These are phyloP conservation scores for Mesocentrotus franciscanus DNA, from an alignment of 53 echinoderm and acorn worm species.

Conservation along the genomic window DNA sequence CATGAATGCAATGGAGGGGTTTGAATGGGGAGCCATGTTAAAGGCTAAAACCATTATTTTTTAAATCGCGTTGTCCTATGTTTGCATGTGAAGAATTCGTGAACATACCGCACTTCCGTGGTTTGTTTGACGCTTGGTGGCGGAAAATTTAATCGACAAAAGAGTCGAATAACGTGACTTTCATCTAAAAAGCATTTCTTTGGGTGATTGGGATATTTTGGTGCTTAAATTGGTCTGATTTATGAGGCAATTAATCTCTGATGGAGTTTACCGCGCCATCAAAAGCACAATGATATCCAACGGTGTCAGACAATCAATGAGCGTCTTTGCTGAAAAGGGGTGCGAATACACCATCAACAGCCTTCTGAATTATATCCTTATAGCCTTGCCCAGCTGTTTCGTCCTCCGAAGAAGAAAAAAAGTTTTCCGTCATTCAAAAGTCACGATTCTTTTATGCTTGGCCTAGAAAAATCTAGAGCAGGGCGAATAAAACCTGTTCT, in stretches of 20 bases:
- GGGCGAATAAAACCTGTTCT: conserved; percentile 52
- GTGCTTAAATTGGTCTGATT: conserved; percentile 31
- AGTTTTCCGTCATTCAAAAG: conserved; percentile 57
- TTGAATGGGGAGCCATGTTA: conserved; percentile 28
- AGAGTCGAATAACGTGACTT: conserved; percentile 12
- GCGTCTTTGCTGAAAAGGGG: not conserved
- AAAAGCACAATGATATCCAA: conserved; percentile 6
- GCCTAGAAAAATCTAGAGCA: conserved; percentile 61
- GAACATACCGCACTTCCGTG: conserved; percentile 20
- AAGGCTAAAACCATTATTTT: conserved; percentile 44
- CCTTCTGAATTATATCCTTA: not conserved
- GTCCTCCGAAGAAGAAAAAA: not conserved
- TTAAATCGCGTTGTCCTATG: not conserved
- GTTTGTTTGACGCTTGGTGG: not conserved
- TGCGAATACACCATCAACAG: conserved; percentile 30
- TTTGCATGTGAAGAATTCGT: not conserved
- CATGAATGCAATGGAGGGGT: conserved; percentile 12
- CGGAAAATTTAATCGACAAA: conserved; percentile 2
- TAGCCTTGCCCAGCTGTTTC: conserved; percentile 56
- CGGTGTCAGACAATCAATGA: not conserved
- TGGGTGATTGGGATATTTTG: not conserved
- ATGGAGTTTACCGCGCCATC: not conserved
- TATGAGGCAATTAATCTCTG: conserved; percentile 53
- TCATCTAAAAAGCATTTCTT: conserved; percentile 13
- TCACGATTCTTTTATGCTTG: conserved; percentile 62